Evolutionary conservation across 2,888 invertebrate species (phyloP), one percentile per base, ranked within the genome.

Genomic region (Eilema depressum): DNA sequence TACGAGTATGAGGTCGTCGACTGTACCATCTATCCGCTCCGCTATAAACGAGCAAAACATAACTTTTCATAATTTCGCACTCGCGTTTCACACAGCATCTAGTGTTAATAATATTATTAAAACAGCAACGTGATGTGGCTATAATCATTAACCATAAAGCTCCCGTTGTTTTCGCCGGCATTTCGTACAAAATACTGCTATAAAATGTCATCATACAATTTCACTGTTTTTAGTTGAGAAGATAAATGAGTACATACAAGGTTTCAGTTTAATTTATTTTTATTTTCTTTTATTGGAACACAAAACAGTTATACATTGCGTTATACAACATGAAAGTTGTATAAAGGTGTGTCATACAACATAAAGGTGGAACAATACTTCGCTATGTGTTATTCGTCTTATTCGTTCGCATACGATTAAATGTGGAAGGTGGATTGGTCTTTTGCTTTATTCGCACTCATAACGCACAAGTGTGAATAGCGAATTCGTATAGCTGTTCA

Each of bases 101-200:
- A 60, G 66, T 61, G 62, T 75, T 73, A 57, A 65, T n/a, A 59
- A 60, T 70, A 74, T 76, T 68, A 75, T 67, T 41, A 57, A n/a
- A 41, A 56, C 7, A 57, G 11, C 23, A 73, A 71, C 65, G 69
- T 76, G 76, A 80, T 74, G 71, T 56, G 37, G 69, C 60, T 64
- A 78, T 81, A 74, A 76, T 65, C 73, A 73, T 79, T 78, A 80
- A 71, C 37, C 63, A 60, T 69, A 53, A 33, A 66, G 60, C 61
- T n/a, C 60, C 23, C 26, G 61, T 66, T 69, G 64, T 65, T 65
- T 69, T 64, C 69, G 20, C 20, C 11, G 60, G 60, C 61, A 33
- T 62, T 65, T 33, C 61, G 53, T 53, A 66, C 66, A 70, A 70
- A 70, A 70, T 56, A 65, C 17, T 25, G 64, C 37, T 60, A 33